Conservation (phyloP, 2,113 vertebrate species). For the Isichthys henryi region DNA sequence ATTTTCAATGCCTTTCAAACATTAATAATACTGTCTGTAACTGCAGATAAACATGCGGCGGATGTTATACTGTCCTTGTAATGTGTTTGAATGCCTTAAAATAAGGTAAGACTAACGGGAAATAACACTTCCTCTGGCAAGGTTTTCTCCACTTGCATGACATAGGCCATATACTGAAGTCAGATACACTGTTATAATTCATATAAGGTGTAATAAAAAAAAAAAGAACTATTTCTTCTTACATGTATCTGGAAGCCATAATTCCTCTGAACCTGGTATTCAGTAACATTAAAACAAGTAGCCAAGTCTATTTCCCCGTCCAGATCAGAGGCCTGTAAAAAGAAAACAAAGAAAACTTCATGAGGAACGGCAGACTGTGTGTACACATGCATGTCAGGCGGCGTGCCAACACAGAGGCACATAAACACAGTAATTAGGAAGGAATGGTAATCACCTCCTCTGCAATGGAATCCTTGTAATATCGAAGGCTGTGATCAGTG, state of each 20-base stretch:
- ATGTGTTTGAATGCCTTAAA: neutral
- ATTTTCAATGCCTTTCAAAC: neutral
- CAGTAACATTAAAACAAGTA: conserved; percentile 64
- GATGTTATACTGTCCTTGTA: neutral
- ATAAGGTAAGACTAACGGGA: neutral
- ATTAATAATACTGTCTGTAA: neutral
- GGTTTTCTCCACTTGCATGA: neutral
- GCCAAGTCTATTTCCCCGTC: conserved; percentile 70
- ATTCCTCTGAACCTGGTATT: conserved; percentile 70
- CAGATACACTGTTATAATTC: neutral
- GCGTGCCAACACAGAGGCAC: neutral
- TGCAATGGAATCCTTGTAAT: conserved; percentile 71
- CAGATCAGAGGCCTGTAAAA: conserved; percentile 61
- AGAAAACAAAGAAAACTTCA: neutral
- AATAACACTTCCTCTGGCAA: neutral
- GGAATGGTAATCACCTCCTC: conserved; percentile 56
- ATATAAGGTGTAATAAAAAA: neutral
- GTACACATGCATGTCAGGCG: neutral
- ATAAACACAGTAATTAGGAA: neutral
- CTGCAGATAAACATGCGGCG: neutral
- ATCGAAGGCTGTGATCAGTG: conserved; percentile 68
- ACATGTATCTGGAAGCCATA: conserved; percentile 73
- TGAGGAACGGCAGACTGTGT: neutral
- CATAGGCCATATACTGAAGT: neutral
- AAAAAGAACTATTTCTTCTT: conserved; percentile 29